These are phyloP conservation scores for Falcaria lacertinaria DNA, from an alignment of 2,888 invertebrate species.

Conservation along the genomic window DNA sequence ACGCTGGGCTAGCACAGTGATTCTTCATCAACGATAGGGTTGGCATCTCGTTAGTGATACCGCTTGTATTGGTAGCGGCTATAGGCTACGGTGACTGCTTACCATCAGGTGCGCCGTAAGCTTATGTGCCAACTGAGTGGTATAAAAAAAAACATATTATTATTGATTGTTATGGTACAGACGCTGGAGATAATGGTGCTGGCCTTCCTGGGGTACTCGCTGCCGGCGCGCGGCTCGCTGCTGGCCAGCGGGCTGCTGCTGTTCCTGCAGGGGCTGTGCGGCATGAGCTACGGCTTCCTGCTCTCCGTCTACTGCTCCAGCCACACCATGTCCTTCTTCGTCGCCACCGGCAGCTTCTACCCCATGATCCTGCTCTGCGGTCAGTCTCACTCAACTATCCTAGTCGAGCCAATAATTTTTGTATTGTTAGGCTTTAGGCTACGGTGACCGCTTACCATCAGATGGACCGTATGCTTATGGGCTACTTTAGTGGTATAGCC, in stretches of 20 bases:
- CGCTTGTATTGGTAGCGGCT: no score
- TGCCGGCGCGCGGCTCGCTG: slow-evolving; percentile 82
- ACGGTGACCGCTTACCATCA: no score
- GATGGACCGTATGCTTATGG: no score
- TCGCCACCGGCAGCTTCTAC: slow-evolving; percentile 93
- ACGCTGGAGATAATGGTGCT: slow-evolving; percentile 79
- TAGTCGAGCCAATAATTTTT: no score
- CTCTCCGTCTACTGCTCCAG: slow-evolving; percentile 89
- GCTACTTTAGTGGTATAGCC: neutral
- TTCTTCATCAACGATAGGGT: no score
- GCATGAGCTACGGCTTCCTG: slow-evolving; percentile 92
- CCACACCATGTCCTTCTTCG: slow-evolving; percentile 90
- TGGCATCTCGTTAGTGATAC: no score
- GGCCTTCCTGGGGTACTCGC: slow-evolving; percentile 80
- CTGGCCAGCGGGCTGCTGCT: slow-evolving; percentile 81
- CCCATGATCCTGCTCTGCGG: slow-evolving; percentile 93
- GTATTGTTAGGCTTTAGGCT: neutral
- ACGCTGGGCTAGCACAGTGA: no score
- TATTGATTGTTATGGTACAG: slow-evolving; percentile 33
- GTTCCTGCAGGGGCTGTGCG: slow-evolving; percentile 86
- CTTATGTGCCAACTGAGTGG: no score
- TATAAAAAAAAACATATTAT: no score
- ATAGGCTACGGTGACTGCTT: no score
- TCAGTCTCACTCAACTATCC: slow-evolving; percentile 62
- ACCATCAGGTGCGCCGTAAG: no score